Percentiles rank a stretch among this genome's conserved stretches.
Conservation (phyloP, 35 echinoderm and acorn worm species). For the Antedon bifida region DNA sequence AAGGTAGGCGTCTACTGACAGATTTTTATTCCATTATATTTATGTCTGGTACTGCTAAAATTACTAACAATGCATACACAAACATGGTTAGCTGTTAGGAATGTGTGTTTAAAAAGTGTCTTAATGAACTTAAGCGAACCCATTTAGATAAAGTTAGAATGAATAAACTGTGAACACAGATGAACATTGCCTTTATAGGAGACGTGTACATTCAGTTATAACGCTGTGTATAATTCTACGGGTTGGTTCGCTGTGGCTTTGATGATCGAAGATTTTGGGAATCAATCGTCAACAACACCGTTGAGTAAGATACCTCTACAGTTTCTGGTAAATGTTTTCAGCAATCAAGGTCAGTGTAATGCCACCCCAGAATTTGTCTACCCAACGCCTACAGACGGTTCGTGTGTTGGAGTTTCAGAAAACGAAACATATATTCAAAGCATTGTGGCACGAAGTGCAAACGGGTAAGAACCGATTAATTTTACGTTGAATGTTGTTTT, state of each 20-base stretch:
- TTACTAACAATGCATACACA: too few relatives aligned
- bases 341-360: background rate
- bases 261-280: constrained; percentile 5
- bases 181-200: background rate
- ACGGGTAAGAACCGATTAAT: too few relatives aligned
- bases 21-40: too few relatives aligned
- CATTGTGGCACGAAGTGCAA: background rate
- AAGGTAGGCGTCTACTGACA: background rate
- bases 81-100: too few relatives aligned
- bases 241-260: constrained; percentile 13
- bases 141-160: too few relatives aligned
- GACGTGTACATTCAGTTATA: background rate
- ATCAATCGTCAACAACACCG: background rate
- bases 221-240: background rate
- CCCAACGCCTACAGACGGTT: background rate
- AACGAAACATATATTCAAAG: background rate
- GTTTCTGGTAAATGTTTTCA: background rate
- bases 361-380: background rate
- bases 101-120: too few relatives aligned
- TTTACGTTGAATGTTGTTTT: too few relatives aligned
- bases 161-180: too few relatives aligned
- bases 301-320: background rate
- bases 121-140: too few relatives aligned
- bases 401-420: background rate
- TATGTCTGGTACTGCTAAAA: too few relatives aligned